Percentiles rank a stretch among this genome's conserved stretches.
Evolutionary conservation across 2,113 vertebrate species (phyloP).

Genomic region (Vombatus ursinus): DNA sequence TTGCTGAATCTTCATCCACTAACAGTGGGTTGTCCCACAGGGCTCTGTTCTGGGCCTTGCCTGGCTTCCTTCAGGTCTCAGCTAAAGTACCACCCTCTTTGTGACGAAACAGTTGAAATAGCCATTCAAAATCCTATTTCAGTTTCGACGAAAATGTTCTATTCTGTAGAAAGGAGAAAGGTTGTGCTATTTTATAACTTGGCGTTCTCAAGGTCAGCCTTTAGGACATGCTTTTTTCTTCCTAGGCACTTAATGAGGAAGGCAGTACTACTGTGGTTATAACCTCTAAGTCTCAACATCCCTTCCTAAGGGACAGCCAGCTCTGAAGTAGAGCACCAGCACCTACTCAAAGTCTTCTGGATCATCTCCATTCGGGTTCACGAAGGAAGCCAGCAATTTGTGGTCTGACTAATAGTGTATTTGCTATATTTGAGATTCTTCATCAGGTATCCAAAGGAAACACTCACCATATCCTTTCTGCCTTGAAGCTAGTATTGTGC

Average conservation of each 20-base stretch:
- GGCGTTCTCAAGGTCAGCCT: neutral
- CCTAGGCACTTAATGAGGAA: neutral
- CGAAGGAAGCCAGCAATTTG: slow-evolving; percentile 85
- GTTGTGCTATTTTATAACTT: neutral
- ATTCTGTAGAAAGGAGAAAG: neutral
- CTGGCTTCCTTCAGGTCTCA: too few species aligned
- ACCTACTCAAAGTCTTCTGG: slow-evolving; percentile 88
- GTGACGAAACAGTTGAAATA: neutral
- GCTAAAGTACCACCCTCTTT: neutral
- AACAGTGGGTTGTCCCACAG: too few species aligned
- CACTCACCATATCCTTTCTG: slow-evolving; percentile 84
- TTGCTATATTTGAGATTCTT: slow-evolving; percentile 87
- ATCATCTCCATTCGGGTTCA: slow-evolving; percentile 89
- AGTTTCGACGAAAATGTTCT: neutral
- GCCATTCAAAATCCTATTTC: neutral
- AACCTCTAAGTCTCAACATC: neutral
- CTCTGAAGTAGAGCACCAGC: slow-evolving; percentile 78
- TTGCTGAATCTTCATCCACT: too few species aligned
- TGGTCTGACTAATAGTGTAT: slow-evolving; percentile 83
- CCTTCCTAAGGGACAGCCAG: slow-evolving; percentile 79
- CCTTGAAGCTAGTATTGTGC: slow-evolving; percentile 84
- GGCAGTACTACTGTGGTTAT: neutral
- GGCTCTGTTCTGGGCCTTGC: too few species aligned
- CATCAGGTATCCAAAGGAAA: slow-evolving; percentile 78
- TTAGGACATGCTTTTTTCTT: neutral